Evolutionary conservation across 2,797 vertebrate genomes (phyloP), one percentile per base, ranked within the genome.

Genomic region (Odontamblyopus lacepedii): DNA sequence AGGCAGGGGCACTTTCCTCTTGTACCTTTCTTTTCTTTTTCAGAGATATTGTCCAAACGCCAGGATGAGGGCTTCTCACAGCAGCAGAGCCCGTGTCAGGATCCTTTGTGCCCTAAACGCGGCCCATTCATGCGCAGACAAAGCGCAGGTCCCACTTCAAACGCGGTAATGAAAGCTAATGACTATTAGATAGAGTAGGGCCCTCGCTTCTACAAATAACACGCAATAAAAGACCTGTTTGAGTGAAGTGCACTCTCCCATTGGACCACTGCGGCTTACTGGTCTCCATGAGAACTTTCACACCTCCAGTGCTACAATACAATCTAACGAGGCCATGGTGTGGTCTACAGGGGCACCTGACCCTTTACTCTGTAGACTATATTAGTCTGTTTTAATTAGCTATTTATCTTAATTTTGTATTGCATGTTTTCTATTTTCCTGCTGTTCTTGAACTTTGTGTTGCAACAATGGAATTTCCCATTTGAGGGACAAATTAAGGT

Each of bases 151-250:
- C 78, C 88, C 60, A 96, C 96, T 96, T 97, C 96, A 97, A 97
- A 97, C 91, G 93, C 87, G 80, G 94, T 93, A 95, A 96, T 96
- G 94, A 95, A 96, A 95, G 95, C 94, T 97, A 97, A 97, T 96
- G 95, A 96, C 95, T 93, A 93, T 94, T 95, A 95, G 93, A 96
- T 95, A 87, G 93, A 96, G 92, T 89, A 92, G 83, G 81, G 82
- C 48, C 78, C 85, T 87, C 86, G 64, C 66, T 88, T 91, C 87
- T 89, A 67, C 91, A 94, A 94, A 95, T 93, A 92, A 95, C 93
- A 93, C 93, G 93, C 93, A 90, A 93, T 88, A 91, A 95, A 95
- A 92, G 80, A 30, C 38, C 15, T 82, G 78, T 77, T 83, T 59
- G 79, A 80, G 85, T 82, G 79, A 82, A 78, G 75, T 68, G 76